Evolutionary conservation across 2,888 invertebrate genomes (phyloP).

Genomic region (Patella depressa): DNA sequence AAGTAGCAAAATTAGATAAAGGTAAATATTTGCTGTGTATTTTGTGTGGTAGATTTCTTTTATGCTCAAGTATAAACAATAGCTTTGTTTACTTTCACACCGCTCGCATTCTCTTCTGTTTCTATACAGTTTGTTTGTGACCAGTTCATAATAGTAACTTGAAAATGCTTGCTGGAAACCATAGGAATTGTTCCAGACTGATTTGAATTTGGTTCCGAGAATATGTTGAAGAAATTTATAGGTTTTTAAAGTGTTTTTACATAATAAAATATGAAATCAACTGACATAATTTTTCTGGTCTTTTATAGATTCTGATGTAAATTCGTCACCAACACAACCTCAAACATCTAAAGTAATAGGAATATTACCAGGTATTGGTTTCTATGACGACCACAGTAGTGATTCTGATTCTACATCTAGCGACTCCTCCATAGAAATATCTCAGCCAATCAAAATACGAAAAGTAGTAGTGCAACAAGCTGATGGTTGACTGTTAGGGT

Average conservation of each 20-base stretch:
- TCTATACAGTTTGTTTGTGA: too few species aligned
- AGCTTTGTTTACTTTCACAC: too few species aligned
- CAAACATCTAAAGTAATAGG: slow-evolving; percentile 50
- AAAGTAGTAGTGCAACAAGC: background rate
- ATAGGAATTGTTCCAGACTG: background rate
- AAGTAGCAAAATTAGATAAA: background rate
- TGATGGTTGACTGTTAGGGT: background rate
- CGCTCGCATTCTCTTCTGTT: too few species aligned
- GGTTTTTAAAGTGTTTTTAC: background rate
- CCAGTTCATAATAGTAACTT: too few species aligned
- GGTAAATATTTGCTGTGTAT: background rate
- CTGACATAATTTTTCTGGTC: background rate
- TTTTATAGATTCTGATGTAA: background rate
- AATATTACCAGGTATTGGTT: slow-evolving; percentile 56
- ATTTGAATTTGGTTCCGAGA: background rate
- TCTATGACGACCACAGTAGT: slow-evolving; percentile 51
- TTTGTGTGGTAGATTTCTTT: background rate
- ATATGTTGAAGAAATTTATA: background rate
- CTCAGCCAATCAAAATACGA: background rate
- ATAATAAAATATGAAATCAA: background rate
- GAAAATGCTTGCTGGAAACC: too few species aligned
- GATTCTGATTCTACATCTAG: slow-evolving; percentile 58
- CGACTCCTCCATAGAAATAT: slow-evolving; percentile 35
- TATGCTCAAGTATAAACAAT: too few species aligned
- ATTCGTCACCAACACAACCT: background rate